Evolutionary conservation across 2,888 invertebrate genomes (phyloP), one percentile per base, ranked within the genome.

Genomic region (Athalia circularis): DNA sequence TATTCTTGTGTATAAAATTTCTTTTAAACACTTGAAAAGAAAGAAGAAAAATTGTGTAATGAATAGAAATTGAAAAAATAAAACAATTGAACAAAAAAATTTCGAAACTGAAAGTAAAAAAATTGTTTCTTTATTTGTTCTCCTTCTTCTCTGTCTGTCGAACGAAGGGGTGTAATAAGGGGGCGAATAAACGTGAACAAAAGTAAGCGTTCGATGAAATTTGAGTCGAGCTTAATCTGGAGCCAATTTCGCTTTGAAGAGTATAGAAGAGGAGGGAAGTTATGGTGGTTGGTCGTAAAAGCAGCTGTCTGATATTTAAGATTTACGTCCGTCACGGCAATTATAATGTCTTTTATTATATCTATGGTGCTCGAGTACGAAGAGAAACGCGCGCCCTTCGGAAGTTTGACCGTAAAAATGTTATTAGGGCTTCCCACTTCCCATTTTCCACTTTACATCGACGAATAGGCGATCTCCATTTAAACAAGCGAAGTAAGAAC

Each of bases 261-360:
- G 29, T 59, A 72, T 72, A 1, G 29, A 2, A 29, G 29, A 29
- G 29, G 29, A 29, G 85, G 85, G 85, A 89, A 89, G 89, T 89
- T 81, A 86, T 83, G 81, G 82, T 79, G 70, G 80, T 82, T 61
- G 8, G 29, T 86, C 88, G 86, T 90, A 90, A 90, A 90, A 87
- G 86, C 29, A 29, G 29, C 29, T 29, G 29, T 87, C 87, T 80
- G 85, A 87, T 87, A 86, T 86, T 85, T 81, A 85, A 89, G 88
- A 89, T 89, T 90, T 89, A 89, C 85, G 87, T 81, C 81, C 86
- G 85, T 86, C 86, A 84, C 86, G 86, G 88, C 89, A 90, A 90
- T 90, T 90, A 90, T 90, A 90, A 90, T 86, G 85, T 86, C 83
- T 89, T 89, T 89, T 89, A 88, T 89, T 89, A 85, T 83, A 81